Conservation (phyloP, 2,888 invertebrate species). For the Lapara coniferarum region DNA sequence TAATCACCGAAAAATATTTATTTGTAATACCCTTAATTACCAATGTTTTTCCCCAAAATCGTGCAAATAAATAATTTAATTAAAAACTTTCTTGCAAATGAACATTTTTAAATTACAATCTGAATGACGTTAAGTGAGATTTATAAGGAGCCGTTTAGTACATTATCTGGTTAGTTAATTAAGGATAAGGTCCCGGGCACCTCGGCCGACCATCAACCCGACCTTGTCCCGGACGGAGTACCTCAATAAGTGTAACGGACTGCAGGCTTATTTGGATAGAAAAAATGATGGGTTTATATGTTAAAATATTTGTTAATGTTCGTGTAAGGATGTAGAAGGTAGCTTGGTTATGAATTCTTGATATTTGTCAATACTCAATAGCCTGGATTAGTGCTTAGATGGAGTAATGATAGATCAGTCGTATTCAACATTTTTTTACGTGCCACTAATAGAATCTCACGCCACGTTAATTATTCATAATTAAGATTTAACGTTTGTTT, state of each 20-base stretch:
- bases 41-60: background rate
- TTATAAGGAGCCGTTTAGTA: background rate
- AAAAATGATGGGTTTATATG: too few species aligned
- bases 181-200: background rate
- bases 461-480: too few species aligned
- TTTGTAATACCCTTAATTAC: too few species aligned
- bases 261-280: background rate
- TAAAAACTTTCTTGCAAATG: background rate
- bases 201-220: background rate
- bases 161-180: slow-evolving; percentile 1
- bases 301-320: background rate
- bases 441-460: too few species aligned
- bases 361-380: too few species aligned
- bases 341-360: too few species aligned
- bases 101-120: background rate
- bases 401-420: too few species aligned
- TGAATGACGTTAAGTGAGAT: background rate
- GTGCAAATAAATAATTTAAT: background rate
- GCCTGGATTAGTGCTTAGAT: too few species aligned
- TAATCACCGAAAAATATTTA: too few species aligned
- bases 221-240: background rate
- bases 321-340: too few species aligned
- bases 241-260: background rate
- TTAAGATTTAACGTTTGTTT: too few species aligned
- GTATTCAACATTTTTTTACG: too few species aligned